Conservation (phyloP, 2,888 invertebrate species). For the Dysmachus trigonus region DNA sequence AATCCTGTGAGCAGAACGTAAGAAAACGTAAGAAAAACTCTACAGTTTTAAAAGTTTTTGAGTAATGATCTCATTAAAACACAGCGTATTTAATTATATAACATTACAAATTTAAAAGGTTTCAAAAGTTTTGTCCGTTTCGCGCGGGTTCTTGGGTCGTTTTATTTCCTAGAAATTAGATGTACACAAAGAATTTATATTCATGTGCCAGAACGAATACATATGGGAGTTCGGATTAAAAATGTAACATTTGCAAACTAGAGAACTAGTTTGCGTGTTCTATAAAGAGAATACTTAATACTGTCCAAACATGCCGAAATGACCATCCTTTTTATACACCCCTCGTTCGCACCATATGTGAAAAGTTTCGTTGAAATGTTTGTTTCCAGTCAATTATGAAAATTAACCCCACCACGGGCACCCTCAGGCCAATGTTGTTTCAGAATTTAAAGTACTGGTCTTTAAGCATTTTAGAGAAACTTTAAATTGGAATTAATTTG, state of each 20-base stretch:
- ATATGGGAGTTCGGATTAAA: not conserved
- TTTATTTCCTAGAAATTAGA: too few species aligned
- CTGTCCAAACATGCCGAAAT: constrained; percentile 3
- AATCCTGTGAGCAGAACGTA: too few species aligned
- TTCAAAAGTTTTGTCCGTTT: too few species aligned
- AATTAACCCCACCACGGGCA: not conserved
- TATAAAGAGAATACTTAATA: constrained; percentile 19
- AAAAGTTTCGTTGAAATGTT: not conserved
- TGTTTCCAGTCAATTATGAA: constrained; percentile 15
- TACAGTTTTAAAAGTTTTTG: too few species aligned
- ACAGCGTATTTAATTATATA: too few species aligned
- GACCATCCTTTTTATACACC: not conserved
- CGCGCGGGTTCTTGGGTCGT: too few species aligned
- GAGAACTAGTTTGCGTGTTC: not conserved
- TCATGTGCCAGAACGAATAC: not conserved
- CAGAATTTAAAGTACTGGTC: not conserved
- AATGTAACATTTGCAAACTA: constrained; percentile 3
- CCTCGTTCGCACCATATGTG: not conserved
- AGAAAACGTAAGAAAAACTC: too few species aligned
- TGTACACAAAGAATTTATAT: too few species aligned
- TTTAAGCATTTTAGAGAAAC: not conserved
- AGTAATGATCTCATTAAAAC: too few species aligned
- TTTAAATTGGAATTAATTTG: not conserved
- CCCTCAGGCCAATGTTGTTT: too few species aligned
- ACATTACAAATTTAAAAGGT: too few species aligned